Conservation (phyloP, 2,797 vertebrate genomes). For the Semotilus atromaculatus region DNA sequence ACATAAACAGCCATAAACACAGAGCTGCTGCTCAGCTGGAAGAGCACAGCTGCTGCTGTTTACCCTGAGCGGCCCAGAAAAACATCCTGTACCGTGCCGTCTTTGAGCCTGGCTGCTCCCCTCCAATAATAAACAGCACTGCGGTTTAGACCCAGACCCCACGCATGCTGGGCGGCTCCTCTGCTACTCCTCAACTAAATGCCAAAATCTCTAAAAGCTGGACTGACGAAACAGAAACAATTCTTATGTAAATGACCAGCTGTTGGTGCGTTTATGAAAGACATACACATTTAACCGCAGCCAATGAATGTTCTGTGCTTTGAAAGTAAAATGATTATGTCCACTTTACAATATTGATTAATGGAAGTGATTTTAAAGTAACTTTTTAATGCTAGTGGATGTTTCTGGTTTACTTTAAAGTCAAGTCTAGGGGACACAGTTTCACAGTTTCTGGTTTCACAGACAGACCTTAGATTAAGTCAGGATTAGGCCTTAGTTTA, state of each 20-base stretch:
- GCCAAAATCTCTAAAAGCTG: slow-evolving; percentile 42
- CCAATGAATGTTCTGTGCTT: slow-evolving; percentile 7
- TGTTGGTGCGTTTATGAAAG: slow-evolving; percentile 29
- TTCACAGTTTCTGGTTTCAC: not conserved
- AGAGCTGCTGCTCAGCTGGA: slow-evolving; percentile 78
- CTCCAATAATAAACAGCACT: slow-evolving; percentile 82
- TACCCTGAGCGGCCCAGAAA: slow-evolving; percentile 83
- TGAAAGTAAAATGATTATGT: slow-evolving; percentile 4
- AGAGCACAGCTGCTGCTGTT: slow-evolving; percentile 86
- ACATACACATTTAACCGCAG: not conserved
- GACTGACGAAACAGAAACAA: slow-evolving; percentile 8
- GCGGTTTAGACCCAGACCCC: slow-evolving; percentile 76
- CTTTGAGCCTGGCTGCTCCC: slow-evolving; percentile 77
- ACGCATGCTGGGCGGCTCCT: slow-evolving; percentile 77
- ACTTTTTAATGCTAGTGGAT: slow-evolving; percentile 49
- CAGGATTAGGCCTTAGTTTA: not conserved
- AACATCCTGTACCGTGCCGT: slow-evolving; percentile 84
- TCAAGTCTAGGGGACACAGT: slow-evolving; percentile 47
- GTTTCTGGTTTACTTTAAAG: slow-evolving; percentile 22
- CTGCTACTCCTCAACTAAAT: slow-evolving; percentile 53
- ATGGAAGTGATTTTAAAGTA: not conserved
- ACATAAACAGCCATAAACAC: slow-evolving; percentile 71
- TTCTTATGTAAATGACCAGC: slow-evolving; percentile 27
- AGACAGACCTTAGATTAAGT: not conserved
- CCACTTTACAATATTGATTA: slow-evolving; percentile 12